Conservation (phyloP, 2,113 vertebrate genomes). For the Naja naja region DNA sequence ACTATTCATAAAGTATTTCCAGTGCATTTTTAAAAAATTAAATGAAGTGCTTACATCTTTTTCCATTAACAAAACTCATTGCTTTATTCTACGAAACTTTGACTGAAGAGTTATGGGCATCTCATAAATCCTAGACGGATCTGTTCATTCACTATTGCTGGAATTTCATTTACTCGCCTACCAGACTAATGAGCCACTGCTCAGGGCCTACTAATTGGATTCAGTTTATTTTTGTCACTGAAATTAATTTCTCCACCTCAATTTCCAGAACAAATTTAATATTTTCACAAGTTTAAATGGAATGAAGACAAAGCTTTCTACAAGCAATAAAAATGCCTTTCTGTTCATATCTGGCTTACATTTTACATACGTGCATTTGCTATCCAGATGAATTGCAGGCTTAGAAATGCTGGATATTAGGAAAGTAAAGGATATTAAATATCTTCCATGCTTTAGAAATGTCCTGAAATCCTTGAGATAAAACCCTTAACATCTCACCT, state of each 20-base stretch:
- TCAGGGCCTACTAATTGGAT: slow-evolving; percentile 88
- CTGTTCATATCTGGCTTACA: accelerated
- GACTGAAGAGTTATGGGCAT: slow-evolving; percentile 58
- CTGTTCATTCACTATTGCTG: slow-evolving; percentile 81
- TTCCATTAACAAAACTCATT: slow-evolving; percentile 44
- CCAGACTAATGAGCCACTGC: slow-evolving; percentile 82
- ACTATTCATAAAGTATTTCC: slow-evolving; percentile 36
- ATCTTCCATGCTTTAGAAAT: neutral
- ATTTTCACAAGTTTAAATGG: slow-evolving; percentile 56
- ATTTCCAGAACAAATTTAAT: slow-evolving; percentile 75
- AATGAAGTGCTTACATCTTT: slow-evolving; percentile 51
- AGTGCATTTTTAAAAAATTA: slow-evolving; percentile 38
- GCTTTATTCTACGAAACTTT: slow-evolving; percentile 48
- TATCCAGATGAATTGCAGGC: neutral
- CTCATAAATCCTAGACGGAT: slow-evolving; percentile 79
- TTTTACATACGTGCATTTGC: neutral
- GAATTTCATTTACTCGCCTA: slow-evolving; percentile 86
- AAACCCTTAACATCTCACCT: neutral
- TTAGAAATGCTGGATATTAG: neutral
- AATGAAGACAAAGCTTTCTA: slow-evolving; percentile 37
- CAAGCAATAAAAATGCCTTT: slow-evolving; percentile 25
- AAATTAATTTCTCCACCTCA: slow-evolving; percentile 84
- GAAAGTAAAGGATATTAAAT: neutral
- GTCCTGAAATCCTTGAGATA: neutral
- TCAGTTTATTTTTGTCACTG: slow-evolving; percentile 91